phyloP scores from a whole-genome alignment of 2,888 invertebrate species.

The Phortica magna region DNA sequence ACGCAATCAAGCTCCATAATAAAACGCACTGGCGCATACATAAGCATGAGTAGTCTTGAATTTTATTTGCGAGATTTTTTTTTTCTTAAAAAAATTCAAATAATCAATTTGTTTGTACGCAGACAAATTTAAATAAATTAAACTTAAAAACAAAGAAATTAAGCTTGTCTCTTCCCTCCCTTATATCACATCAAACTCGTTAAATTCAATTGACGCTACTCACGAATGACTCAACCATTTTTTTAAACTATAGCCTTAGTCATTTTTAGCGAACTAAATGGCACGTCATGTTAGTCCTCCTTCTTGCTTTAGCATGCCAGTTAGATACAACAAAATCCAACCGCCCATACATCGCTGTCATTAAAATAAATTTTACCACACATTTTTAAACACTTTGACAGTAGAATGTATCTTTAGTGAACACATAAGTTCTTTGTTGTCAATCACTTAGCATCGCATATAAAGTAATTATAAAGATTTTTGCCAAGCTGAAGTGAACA shows the following conservation, averaged over 20 bases:
- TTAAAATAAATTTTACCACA: neutral
- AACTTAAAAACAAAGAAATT: constrained; percentile 42
- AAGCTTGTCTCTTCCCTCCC: neutral
- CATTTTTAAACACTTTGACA: neutral
- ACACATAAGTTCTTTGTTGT: constrained; percentile 38
- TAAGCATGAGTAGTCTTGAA: neutral
- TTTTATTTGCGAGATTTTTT: neutral
- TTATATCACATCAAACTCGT: neutral
- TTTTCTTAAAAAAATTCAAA: constrained; percentile 64
- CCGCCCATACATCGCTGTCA: neutral
- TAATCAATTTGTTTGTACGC: constrained; percentile 71
- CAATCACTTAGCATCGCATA: constrained; percentile 22
- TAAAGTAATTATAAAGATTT: constrained; percentile 58
- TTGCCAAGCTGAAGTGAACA: constrained; percentile 36
- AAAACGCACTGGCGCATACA: neutral
- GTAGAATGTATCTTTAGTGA: constrained; percentile 35
- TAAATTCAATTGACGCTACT: constrained; percentile 7
- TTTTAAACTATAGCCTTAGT: constrained; percentile 14
- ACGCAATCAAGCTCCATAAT: neutral
- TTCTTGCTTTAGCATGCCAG: too few species aligned
- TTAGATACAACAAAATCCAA: neutral
- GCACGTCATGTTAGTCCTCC: too few species aligned
- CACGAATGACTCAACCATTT: constrained; percentile 18
- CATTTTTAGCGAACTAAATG: constrained; percentile 7
- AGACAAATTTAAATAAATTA: constrained; percentile 66